Evolutionary conservation across 2,113 vertebrate species (phyloP).

Genomic region (Triplophysa rosa): DNA sequence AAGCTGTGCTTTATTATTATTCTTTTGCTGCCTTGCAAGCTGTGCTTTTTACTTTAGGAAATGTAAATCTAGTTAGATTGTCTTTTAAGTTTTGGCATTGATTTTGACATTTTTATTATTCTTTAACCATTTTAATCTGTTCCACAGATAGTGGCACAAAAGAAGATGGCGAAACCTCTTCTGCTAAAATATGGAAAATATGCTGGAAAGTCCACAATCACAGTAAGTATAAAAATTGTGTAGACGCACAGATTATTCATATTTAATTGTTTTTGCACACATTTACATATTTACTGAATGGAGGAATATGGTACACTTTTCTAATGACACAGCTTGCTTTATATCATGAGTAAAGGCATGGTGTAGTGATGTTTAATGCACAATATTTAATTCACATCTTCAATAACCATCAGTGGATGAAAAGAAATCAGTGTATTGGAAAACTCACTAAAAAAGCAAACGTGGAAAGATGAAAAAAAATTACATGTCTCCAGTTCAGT

Average conservation of each 20-base stretch:
- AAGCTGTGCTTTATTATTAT: too few relatives aligned
- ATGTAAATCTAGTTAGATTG: neutral
- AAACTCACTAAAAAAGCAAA: too few relatives aligned
- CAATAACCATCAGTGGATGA: too few relatives aligned
- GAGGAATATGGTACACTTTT: neutral
- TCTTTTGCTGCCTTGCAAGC: neutral
- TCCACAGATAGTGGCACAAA: slow-evolving; percentile 91
- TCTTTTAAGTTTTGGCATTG: neutral
- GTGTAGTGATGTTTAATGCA: too few relatives aligned
- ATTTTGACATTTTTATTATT: neutral
- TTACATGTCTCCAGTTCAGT: too few relatives aligned
- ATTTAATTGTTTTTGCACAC: neutral
- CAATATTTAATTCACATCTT: too few relatives aligned
- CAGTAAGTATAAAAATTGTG: slow-evolving; percentile 71
- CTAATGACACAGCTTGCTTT: neutral
- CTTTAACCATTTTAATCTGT: slow-evolving; percentile 44
- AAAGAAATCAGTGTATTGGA: too few relatives aligned
- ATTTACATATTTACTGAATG: slow-evolving; percentile 8
- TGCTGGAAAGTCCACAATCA: slow-evolving; percentile 91
- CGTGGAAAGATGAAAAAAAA: too few relatives aligned
- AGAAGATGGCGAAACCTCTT: slow-evolving; percentile 86
- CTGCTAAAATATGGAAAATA: slow-evolving; percentile 90
- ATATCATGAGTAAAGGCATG: neutral
- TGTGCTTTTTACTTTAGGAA: neutral
- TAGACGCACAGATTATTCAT: neutral